Base-by-base conservation (phyloP, 2,888 invertebrate species). In the Danaus chrysippus region DNA sequence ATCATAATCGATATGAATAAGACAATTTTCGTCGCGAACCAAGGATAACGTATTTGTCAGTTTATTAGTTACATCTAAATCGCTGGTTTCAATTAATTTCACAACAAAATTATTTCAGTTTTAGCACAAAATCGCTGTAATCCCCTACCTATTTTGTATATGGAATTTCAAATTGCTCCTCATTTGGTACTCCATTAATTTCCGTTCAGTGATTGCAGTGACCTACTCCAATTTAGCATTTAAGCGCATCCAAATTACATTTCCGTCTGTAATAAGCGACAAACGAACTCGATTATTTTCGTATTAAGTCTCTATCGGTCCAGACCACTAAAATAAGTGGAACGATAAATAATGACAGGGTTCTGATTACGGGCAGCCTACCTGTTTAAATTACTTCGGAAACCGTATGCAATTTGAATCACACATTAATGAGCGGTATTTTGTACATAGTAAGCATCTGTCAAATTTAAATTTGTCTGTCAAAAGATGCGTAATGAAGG, bases 271-370 rank as follows among this genome's bases (percentile, higher is more conserved):
- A 84, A 86, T 84, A 77, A 83, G 77, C 74, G 76, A 78, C 76
- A 82, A 83, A 82, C 82, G 77, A 79, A 82, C 77, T 82, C 82
- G 83, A 87, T 89, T 89, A 89, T 89, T 84, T 87, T 87, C 86
- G 73, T 82, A 88, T 88, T 89, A 89, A 82, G 79, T 82, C 74
- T 73, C 78, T 81, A 87, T 85, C 79, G 84, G 78, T 80, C 76
- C 75, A 73, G 76, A 82, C 84, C 84, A 80, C 83, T 79, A 77
- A 82, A 81, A 79, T 77, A 70, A 65, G 56, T 61, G 62, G 83
- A 85, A 83, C 79, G 81, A 78, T 83, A 77, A 79, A 83, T 87
- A 87, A 88, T 88, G 76, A 86, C 78, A 79, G 79, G 73, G 66
- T 69, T 70, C 69, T 68, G 68, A 68, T 60, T 59, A 66, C 56